Percentiles rank a stretch among this genome's conserved stretches.
Conservation (phyloP, 2,888 invertebrate species). For the Caenorhabditis macrosperma region DNA sequence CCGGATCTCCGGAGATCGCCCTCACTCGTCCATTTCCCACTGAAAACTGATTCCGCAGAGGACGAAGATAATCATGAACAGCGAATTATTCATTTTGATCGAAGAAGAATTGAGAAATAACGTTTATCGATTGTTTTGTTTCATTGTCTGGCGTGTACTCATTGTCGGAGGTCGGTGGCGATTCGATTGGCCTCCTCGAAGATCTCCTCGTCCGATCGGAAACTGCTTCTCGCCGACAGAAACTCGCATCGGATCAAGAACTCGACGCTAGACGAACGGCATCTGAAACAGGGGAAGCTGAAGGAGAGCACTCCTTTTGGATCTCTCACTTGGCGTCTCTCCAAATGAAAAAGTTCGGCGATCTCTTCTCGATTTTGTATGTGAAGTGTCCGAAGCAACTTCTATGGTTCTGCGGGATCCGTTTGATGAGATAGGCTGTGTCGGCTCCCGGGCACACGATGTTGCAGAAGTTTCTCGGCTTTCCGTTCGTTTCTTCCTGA, state of each 20-base stretch:
- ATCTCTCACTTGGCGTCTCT: slow-evolving; percentile 67
- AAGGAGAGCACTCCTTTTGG: background rate
- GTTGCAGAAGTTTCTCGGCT: slow-evolving; percentile 74
- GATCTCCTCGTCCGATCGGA: slow-evolving; percentile 69
- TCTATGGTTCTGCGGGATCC: slow-evolving; percentile 63
- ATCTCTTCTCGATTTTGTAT: slow-evolving; percentile 73
- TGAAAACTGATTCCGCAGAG: background rate
- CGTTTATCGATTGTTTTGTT: background rate
- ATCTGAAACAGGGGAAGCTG: slow-evolving; percentile 36
- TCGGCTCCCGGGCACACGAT: slow-evolving; percentile 75
- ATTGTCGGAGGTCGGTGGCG: slow-evolving; percentile 48
- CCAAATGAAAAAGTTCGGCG: slow-evolving; percentile 72
- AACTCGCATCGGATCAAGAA: slow-evolving; percentile 77
- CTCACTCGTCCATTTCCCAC: slow-evolving; percentile 28
- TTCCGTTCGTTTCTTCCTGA: slow-evolving; percentile 75
- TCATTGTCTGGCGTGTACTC: background rate
- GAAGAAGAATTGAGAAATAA: background rate
- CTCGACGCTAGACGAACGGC: slow-evolving; percentile 72
- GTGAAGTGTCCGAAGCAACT: slow-evolving; percentile 75
- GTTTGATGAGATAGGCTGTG: slow-evolving; percentile 73
- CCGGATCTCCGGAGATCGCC: background rate
- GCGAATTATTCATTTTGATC: slow-evolving; percentile 24
- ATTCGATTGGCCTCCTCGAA: slow-evolving; percentile 64
- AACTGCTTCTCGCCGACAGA: slow-evolving; percentile 66
- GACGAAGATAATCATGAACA: background rate